A percentile compares a stretch with the other conserved stretches of the same genome.
Conservation (phyloP, 2,888 invertebrate genomes). For the Drosophila siamana region DNA sequence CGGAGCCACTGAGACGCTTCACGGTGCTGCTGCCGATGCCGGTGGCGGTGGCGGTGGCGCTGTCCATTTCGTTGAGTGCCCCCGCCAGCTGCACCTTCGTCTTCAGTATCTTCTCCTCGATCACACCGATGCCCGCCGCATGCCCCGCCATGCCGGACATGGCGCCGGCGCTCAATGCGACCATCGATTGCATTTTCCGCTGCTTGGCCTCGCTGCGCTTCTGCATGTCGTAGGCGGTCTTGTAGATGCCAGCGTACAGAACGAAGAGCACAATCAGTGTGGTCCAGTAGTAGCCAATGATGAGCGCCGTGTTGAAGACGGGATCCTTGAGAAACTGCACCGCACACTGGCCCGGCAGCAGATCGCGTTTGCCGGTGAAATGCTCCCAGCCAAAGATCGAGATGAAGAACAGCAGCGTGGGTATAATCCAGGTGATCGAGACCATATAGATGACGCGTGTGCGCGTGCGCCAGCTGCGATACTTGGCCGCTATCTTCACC, state of each 20-base stretch:
- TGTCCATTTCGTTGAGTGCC: conserved; percentile 57
- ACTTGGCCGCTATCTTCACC: conserved; percentile 98
- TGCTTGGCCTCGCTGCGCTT: conserved; percentile 98
- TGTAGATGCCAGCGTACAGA: conserved; percentile 98
- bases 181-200: conserved; percentile 97
- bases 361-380: conserved; percentile 96
- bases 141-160: conserved; percentile 96
- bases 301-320: conserved; percentile 97
- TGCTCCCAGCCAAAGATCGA: conserved; percentile 99
- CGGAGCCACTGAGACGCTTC: conserved; percentile 75
- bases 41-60: conserved; percentile 59
- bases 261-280: conserved; percentile 97
- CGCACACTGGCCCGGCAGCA: conserved; percentile 95
- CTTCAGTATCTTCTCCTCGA: conserved; percentile 87
- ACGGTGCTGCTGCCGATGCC: conserved; percentile 55
- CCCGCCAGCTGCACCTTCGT: conserved; percentile 75
- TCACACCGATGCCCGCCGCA: conserved; percentile 93
- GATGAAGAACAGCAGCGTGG: conserved; percentile 97
- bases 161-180: conserved; percentile 94
- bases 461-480: conserved; percentile 98
- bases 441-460: conserved; percentile 97
- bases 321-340: conserved; percentile 99
- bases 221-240: conserved; percentile 98
- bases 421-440: conserved; percentile 98
- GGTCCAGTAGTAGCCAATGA: conserved; percentile 99